Evolutionary conservation across 1,140 invertebrate species (phyloP).

Genomic region (Adoxophyes honmai): DNA sequence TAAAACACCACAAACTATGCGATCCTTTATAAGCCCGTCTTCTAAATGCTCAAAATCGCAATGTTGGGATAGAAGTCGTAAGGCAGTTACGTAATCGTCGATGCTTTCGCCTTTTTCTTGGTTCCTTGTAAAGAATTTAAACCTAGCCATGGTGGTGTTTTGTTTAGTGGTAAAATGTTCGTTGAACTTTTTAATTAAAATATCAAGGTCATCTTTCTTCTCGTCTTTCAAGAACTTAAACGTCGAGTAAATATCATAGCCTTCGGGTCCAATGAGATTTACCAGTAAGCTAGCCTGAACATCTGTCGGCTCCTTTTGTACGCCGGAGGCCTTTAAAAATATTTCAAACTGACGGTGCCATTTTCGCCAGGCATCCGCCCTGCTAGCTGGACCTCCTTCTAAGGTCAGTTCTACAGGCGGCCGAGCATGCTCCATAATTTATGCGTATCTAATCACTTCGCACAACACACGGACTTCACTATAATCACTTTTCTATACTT

Average conservation of each 20-base stretch:
- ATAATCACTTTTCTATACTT: too few relatives aligned
- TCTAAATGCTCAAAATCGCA: slow-evolving; percentile 2
- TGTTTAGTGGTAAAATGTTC: neutral
- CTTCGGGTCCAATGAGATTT: neutral
- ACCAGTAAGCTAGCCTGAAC: neutral
- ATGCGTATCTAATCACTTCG: neutral
- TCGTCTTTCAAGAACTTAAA: neutral
- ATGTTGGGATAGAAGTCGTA: neutral
- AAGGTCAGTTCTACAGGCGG: neutral
- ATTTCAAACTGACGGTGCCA: neutral
- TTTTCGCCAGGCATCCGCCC: neutral
- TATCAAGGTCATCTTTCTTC: neutral
- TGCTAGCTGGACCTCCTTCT: neutral
- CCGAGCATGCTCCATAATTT: neutral
- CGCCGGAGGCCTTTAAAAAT: neutral
- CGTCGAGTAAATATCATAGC: neutral
- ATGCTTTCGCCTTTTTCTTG: neutral
- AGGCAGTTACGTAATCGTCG: neutral
- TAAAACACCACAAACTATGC: neutral
- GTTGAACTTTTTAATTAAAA: neutral
- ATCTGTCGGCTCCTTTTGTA: neutral
- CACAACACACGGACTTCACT: too few relatives aligned
- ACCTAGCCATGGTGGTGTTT: neutral
- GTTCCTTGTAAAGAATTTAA: neutral
- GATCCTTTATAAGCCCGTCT: slow-evolving; percentile 1